A percentile compares a stretch with the other conserved stretches of the same genome.
phyloP scores from a whole-genome alignment of 2,888 invertebrate genomes.

The Quadriops clusia region DNA sequence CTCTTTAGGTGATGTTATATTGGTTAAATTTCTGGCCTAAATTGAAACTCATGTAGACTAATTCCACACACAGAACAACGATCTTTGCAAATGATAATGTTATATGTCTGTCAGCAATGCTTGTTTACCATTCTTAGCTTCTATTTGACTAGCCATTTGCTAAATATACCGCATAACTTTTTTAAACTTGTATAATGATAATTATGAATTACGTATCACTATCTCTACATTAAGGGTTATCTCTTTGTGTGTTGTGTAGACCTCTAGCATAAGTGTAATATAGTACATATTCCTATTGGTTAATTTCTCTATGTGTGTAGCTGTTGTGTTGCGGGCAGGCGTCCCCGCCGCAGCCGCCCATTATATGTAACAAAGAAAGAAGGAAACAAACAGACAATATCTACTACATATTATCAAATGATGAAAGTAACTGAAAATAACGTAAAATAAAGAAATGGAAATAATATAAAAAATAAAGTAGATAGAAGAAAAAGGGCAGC shows the following conservation, averaged over 20 bases:
- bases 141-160: constrained; percentile 34
- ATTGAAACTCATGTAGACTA: constrained; percentile 39
- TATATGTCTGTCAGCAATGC: constrained; percentile 35
- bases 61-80: constrained; percentile 40
- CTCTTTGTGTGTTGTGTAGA: constrained; percentile 41
- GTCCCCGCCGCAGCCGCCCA: constrained; percentile 19
- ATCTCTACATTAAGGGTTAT: constrained; percentile 34
- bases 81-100: constrained; percentile 33
- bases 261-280: constrained; percentile 36
- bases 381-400: no score
- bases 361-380: no score
- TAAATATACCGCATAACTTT: constrained; percentile 25
- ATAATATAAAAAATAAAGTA: constrained; percentile 5
- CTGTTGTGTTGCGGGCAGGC: constrained; percentile 35
- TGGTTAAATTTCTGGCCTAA: constrained; percentile 32
- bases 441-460: background rate
- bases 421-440: constrained; percentile 1
- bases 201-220: constrained; percentile 31
- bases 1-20: constrained; percentile 16
- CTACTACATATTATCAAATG: no score
- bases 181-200: constrained; percentile 21
- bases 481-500: constrained; percentile 6
- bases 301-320: constrained; percentile 37
- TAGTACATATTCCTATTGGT: constrained; percentile 37
- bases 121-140: constrained; percentile 37